These are phyloP conservation scores for Lithophane leautieri DNA, from an alignment of 2,888 invertebrate species.

Conservation along the genomic window DNA sequence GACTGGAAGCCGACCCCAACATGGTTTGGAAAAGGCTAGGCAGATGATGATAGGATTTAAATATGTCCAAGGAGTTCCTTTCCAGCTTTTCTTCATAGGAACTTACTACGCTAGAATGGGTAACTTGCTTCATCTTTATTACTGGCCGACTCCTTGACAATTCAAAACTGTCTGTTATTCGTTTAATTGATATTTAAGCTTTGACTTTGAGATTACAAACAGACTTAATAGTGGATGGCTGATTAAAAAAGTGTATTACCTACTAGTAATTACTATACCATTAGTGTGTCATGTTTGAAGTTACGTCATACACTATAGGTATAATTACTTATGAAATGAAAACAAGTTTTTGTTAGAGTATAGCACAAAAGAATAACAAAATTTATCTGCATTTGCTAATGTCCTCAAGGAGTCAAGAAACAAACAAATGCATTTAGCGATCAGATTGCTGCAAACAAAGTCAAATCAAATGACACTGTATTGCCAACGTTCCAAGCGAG, in stretches of 20 bases:
- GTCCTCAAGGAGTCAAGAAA: background rate
- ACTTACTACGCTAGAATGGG: background rate
- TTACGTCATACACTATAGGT: too few relatives aligned
- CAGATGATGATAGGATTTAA: too few relatives aligned
- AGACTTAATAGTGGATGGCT: background rate
- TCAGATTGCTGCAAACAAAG: background rate
- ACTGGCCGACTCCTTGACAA: background rate
- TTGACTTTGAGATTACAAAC: background rate
- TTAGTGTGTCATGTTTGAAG: too few relatives aligned
- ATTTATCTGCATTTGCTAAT: background rate
- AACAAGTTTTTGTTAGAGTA: background rate
- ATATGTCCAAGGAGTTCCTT: background rate
- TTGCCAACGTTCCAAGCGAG: constrained; percentile 7
- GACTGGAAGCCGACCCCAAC: too few relatives aligned
- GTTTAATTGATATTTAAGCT: background rate
- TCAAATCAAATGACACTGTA: background rate
- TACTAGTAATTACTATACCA: too few relatives aligned
- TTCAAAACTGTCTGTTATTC: background rate
- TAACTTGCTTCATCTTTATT: background rate
- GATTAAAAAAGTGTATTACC: background rate
- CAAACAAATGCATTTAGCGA: constrained; percentile 2
- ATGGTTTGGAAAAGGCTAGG: too few relatives aligned
- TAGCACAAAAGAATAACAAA: background rate
- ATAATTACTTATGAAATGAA: background rate
- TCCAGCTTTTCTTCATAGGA: too few relatives aligned